Evolutionary conservation across 1,140 invertebrate species (phyloP).

Genomic region (Aphidius ervi): DNA sequence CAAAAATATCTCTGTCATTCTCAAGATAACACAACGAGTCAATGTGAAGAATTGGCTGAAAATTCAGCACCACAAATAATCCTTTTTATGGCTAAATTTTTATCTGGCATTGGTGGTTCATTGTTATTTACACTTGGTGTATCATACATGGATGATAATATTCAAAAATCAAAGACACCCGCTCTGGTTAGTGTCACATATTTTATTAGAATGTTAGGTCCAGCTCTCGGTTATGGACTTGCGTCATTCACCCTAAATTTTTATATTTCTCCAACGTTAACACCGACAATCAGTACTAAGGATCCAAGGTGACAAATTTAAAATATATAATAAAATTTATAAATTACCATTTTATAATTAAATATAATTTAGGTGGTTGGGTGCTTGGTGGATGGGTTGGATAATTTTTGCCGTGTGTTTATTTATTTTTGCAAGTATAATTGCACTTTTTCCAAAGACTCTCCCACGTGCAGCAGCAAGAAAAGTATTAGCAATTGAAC

Average conservation of each 20-base stretch:
- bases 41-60: slow-evolving; percentile 58
- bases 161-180: slow-evolving; percentile 66
- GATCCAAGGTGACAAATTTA: slow-evolving; percentile 57
- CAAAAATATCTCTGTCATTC: slow-evolving; percentile 43
- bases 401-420: slow-evolving; percentile 64
- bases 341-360: too few relatives aligned
- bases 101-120: slow-evolving; percentile 64
- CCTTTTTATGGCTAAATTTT: slow-evolving; percentile 62
- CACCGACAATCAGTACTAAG: slow-evolving; percentile 63
- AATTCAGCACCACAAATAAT: slow-evolving; percentile 59
- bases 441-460: slow-evolving; percentile 64
- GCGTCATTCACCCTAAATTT: slow-evolving; percentile 66
- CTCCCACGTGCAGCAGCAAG: slow-evolving; percentile 59
- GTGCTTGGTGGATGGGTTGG: slow-evolving; percentile 79
- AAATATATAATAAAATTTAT: too few relatives aligned
- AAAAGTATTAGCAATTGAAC: slow-evolving; percentile 49
- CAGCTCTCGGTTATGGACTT: slow-evolving; percentile 66
- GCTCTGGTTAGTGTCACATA: slow-evolving; percentile 65
- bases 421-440: slow-evolving; percentile 59
- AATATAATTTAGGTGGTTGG: slow-evolving; percentile 58
- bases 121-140: slow-evolving; percentile 65
- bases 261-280: slow-evolving; percentile 66
- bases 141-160: slow-evolving; percentile 68
- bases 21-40: slow-evolving; percentile 36
- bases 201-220: slow-evolving; percentile 67